phyloP scores from a whole-genome alignment of 2,797 vertebrate species.

The Pelobates cultripes region DNA sequence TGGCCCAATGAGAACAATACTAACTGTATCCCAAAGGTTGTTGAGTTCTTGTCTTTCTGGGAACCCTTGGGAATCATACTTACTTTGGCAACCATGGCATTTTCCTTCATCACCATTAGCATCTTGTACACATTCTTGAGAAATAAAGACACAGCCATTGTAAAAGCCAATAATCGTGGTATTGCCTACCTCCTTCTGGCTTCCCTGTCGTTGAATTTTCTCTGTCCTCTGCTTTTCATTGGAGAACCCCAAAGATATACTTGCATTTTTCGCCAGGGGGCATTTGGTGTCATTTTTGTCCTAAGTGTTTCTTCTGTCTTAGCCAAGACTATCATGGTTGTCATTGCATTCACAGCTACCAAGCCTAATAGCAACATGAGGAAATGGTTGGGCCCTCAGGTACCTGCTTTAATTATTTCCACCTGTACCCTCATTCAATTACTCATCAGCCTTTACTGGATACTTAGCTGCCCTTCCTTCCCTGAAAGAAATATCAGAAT shows the following conservation, averaged over 20 bases:
- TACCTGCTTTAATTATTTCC: neutral
- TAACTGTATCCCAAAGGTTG: conserved; percentile 7
- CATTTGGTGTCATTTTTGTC: conserved; percentile 36
- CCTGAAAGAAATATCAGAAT: conserved; percentile 32
- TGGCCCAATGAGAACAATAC: conserved; percentile 38
- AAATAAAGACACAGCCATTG: conserved; percentile 32
- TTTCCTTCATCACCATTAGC: conserved; percentile 17
- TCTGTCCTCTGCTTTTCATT: conserved; percentile 48
- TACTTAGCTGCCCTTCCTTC: conserved; percentile 28
- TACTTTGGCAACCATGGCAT: neutral
- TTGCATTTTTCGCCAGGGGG: conserved; percentile 24
- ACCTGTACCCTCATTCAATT: conserved; percentile 23
- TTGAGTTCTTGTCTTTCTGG: conserved; percentile 20
- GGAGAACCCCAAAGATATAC: conserved; percentile 10
- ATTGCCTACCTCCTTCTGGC: conserved; percentile 22
- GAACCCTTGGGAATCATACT: conserved; percentile 43
- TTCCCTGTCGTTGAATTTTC: conserved; percentile 34
- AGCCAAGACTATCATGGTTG: conserved; percentile 57
- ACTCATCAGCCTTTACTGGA: conserved; percentile 18
- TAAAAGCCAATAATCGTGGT: conserved; percentile 40
- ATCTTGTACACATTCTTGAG: conserved; percentile 50
- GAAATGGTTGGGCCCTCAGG: conserved; percentile 21
- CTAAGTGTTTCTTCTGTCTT: conserved; percentile 45
- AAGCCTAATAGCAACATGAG: conserved; percentile 54
- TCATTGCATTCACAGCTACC: conserved; percentile 55